Base-by-base conservation (phyloP, 1,140 invertebrate genomes). In the Drosophila miranda region DNA sequence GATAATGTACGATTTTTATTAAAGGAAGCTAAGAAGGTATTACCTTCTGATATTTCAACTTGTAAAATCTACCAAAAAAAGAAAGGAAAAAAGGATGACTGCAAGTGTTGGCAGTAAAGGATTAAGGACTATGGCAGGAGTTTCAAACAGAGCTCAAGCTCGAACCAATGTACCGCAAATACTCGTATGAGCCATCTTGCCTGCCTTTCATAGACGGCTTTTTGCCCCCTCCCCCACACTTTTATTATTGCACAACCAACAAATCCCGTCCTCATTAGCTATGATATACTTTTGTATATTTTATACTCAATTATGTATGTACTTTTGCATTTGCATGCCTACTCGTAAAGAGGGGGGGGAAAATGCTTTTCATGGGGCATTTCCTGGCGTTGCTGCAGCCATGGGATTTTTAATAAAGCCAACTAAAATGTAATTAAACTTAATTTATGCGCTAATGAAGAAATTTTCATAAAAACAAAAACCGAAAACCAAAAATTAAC, bases 391-490 rank as follows among this genome's bases (percentile, higher is more conserved):
- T 6, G 46, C 41, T 54, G 59, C 21, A 26, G 67, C 19, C 44
- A 30, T 74, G 8, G 78, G 74, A 52, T 74, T 61, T 52, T 58
- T 53, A 81, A 86, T 87, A 86, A 86, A 82, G 62, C 66, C 83
- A 87, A 88, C 83, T 88, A 87, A 87, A 87, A 87, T 76, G 75
- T 82, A 87, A 87, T 87, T 87, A 88, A 86, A 82, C 61, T 63
- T 87, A 87, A 87, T 87, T 87, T 87, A 87, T 87, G 82, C 58
- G 78, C 75, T 88, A 87, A 87, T 87, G 83, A 87, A 87, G 82
- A 87, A 72, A 87, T 88, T 87, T 88, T 78, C 44, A 84, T 61
- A 64, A 42, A n/a, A 62, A 54, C n/a, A 41, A 64, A 53, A 79
- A 57, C 54, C 14, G 59, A 60, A 68, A 75, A 60, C 63, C 48